Conservation (phyloP, 2,797 vertebrate genomes). For the Salarias fasciatus region DNA sequence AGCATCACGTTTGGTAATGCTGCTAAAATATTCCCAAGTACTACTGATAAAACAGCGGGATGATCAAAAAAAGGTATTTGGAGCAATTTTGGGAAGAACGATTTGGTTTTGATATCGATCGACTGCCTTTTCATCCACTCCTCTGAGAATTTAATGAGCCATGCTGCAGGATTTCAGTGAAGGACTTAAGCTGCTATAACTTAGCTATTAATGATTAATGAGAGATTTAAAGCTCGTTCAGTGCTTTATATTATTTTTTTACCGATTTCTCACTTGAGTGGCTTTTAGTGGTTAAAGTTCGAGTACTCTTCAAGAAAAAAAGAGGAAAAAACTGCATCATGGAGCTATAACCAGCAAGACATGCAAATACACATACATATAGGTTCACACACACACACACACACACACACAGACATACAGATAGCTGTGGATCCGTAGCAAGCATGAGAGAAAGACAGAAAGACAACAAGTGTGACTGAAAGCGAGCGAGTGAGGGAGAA, state of each 20-base stretch:
- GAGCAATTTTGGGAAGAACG: too few relatives aligned
- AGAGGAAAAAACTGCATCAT: background rate
- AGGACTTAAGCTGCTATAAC: background rate
- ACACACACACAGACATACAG: conserved; percentile 4
- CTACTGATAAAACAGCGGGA: too few relatives aligned
- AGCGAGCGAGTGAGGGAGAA: conserved; percentile 35
- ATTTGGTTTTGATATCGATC: too few relatives aligned
- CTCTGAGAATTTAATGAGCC: conserved; percentile 1
- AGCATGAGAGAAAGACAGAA: conserved; percentile 10
- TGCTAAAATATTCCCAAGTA: too few relatives aligned
- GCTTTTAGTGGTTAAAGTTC: background rate
- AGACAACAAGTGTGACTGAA: conserved; percentile 52
- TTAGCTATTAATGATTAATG: conserved; percentile 18
- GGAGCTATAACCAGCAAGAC: background rate
- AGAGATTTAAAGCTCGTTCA: conserved; percentile 14
- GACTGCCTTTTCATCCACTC: too few relatives aligned
- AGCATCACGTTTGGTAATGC: too few relatives aligned
- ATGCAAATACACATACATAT: background rate
- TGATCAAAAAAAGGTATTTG: background rate
- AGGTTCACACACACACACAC: background rate
- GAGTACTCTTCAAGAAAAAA: background rate
- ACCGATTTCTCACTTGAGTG: conserved; percentile 17
- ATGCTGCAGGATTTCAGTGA: background rate
- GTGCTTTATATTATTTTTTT: conserved; percentile 17
- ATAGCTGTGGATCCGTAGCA: background rate